Evolutionary conservation across 1,140 invertebrate genomes (phyloP).

Genomic region (Mycetomoellerius zeteki): DNA sequence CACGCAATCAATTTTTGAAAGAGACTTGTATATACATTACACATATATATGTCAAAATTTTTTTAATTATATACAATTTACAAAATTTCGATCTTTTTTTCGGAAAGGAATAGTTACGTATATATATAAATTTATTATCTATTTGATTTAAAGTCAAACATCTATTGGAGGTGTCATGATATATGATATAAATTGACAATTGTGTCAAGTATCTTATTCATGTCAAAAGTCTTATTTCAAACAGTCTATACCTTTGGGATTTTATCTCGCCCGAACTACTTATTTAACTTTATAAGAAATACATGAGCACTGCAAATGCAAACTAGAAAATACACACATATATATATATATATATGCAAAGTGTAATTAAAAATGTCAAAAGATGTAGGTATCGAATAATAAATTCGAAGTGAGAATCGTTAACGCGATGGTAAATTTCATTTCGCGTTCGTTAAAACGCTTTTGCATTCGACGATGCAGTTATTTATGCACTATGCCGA

Average conservation of each 20-base stretch:
- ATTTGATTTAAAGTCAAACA: not conserved
- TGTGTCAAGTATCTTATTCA: not conserved
- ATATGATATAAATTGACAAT: not conserved
- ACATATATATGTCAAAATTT: not conserved
- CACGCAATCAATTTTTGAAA: not conserved
- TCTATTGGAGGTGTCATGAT: not conserved
- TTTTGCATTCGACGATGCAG: slow-evolving; percentile 69
- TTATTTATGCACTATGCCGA: slow-evolving; percentile 78
- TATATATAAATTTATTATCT: too few species aligned
- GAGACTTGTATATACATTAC: not conserved
- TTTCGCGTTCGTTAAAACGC: slow-evolving; percentile 73
- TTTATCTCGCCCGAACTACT: not conserved
- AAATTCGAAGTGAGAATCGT: slow-evolving; percentile 60
- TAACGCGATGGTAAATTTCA: slow-evolving; percentile 77
- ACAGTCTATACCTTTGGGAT: not conserved
- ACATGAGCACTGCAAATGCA: not conserved
- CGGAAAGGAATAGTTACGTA: not conserved
- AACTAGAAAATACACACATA: not conserved
- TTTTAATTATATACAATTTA: not conserved
- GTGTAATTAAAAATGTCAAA: slow-evolving; percentile 77
- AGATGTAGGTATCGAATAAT: slow-evolving; percentile 46
- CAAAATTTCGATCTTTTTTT: not conserved
- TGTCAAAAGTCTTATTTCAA: not conserved
- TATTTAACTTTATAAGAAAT: slow-evolving; percentile 22
- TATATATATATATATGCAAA: not conserved